Evolutionary conservation across 2,888 invertebrate species (phyloP), one percentile per base, ranked within the genome.

Genomic region (Anodontia alba): DNA sequence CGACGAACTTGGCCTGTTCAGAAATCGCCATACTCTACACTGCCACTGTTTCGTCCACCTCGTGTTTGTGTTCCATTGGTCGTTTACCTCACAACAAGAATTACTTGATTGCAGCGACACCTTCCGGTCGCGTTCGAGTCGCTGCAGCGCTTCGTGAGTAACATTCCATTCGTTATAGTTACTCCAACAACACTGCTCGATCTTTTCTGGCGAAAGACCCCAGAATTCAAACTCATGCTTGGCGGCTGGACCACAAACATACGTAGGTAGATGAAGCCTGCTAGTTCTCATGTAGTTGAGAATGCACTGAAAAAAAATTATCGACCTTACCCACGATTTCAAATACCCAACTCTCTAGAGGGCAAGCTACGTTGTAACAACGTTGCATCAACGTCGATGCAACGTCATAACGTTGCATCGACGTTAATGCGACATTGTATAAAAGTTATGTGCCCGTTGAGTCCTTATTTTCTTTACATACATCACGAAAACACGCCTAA

Each of bases 101-200:
- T 80, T 68, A 17, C 38, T 46, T 0, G 78, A 73, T 15, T 73
- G 31, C 43, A 84, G 72, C 15, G 54, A 73, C 15, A 82, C 80
- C 76, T 87, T 89, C 72, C 89, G 77, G 81, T 87, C 87, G 20
- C 80, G 78, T 54, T 89, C 89, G 0, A 89, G 74, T 31, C 87
- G 83, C 31, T 20, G 46, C 17, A 46, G 20, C 17, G 46, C 8
- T 20, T 46, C 17, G 20, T 46, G 83, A 0, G 90, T 91, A 3
- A 84, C 73, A 43, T 89, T 89, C 89, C 90, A 91, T 17, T 90
- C 88, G 67, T 89, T 90, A 76, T 91, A 92, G 42, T 86, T 86
- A 12, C 84, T 83, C 90, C 90, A 89, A 70, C 92, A 92, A 68
- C 92, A 92, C 17, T 86, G 81, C 70, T 90, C 88, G 7, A 92